Evolutionary conservation across 2,113 vertebrate species (phyloP), one percentile per base, ranked within the genome.

Genomic region (Eidolon helvum): DNA sequence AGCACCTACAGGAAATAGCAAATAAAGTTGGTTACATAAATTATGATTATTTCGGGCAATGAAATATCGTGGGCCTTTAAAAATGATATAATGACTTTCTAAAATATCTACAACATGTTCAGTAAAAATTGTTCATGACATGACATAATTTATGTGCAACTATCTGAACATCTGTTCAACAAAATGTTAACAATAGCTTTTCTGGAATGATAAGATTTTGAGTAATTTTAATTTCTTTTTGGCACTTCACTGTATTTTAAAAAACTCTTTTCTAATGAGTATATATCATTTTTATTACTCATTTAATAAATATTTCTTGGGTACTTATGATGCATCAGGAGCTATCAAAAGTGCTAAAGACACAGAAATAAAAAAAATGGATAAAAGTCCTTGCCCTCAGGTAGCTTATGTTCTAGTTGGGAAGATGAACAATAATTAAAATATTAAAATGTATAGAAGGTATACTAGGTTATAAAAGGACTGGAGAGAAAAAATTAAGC

Each of bases 161-260:
- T 63, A 3, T 57, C 65, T 80, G 19, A 91, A 93, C 55, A 83
- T 55, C 40, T 93, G 24, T 85, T 88, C 28, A 93, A 90, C 6
- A 80, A 88, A 96, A 79, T 69, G 5, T 59, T n/a, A 63, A 69
- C 55, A 88, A 35, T 5, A 84, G 35, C 11, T 75, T 84, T 84
- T 93, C 21, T 43, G 30, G 26, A 80, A 91, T 68, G n/a, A 26
- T 38, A 77, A 93, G 22, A 1, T 88, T 91, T 57, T 78, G 30
- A 69, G 19, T 72, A 66, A 93, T 65, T 84, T 96, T 85, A 79
- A 85, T 40, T 38, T 91, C 22, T 78, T 71, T 48, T 95, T 53
- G 63, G 7, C 2, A 66, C 33, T 53, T 69, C 68, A 77, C 48
- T 68, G 24, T 57, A 85, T 57, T 53, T 69, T 59, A 26, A 69